phyloP scores from a whole-genome alignment of 2,113 vertebrate species.

The Sebastes schlegelii region DNA sequence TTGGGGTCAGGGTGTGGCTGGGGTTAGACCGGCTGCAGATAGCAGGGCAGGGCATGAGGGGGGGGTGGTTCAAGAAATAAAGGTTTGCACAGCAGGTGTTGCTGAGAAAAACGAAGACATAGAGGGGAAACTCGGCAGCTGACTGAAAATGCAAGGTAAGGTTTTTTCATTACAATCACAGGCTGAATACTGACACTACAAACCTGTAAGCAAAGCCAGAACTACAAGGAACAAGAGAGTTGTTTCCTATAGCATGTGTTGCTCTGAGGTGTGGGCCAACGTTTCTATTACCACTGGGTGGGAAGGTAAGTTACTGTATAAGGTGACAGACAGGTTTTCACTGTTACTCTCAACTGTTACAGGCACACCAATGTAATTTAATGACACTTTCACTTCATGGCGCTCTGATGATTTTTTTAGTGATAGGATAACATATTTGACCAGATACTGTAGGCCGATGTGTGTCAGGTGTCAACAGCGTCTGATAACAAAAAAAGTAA shows the following conservation, averaged over 20 bases:
- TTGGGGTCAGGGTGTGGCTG: conserved; percentile 42
- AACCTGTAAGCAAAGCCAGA: not conserved
- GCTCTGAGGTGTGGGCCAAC: not conserved
- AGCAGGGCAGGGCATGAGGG: not conserved
- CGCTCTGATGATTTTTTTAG: too few relatives aligned
- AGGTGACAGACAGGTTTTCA: not conserved
- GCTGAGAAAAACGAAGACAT: not conserved
- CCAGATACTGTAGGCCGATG: not conserved
- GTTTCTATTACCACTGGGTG: not conserved
- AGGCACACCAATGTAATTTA: not conserved
- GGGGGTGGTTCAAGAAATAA: not conserved
- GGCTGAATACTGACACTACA: not conserved
- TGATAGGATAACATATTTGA: too few relatives aligned
- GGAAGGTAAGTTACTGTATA: not conserved
- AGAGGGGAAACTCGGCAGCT: not conserved
- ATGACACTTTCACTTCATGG: too few relatives aligned
- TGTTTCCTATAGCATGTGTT: not conserved
- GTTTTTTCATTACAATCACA: not conserved
- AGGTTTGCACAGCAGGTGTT: conserved; percentile 36
- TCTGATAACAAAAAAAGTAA: not conserved
- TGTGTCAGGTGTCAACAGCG: conserved; percentile 1
- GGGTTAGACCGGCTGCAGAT: not conserved
- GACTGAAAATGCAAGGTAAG: not conserved
- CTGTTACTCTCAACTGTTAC: not conserved
- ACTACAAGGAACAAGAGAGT: not conserved